phyloP scores from a whole-genome alignment of 2,888 invertebrate species.

The Apotomis betuletana region DNA sequence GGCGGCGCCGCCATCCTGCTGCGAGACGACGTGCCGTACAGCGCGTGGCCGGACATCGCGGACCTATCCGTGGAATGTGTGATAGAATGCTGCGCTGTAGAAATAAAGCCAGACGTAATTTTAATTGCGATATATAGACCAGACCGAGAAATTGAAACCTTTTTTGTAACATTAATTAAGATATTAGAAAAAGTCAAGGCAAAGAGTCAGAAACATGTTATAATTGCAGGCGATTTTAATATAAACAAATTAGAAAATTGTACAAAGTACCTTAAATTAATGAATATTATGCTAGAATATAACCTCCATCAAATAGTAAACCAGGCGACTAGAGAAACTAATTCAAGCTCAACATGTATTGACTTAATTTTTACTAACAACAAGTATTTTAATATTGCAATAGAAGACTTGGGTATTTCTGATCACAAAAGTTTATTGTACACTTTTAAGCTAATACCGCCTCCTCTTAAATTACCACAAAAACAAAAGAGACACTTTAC shows the following conservation, averaged over 20 bases:
- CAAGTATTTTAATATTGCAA: too few species aligned
- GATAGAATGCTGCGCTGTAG: conserved; percentile 6
- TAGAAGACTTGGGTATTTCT: too few species aligned
- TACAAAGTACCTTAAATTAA: conserved; percentile 6
- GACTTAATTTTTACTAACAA: too few species aligned
- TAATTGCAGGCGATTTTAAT: conserved; percentile 36
- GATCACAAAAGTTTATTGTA: too few species aligned
- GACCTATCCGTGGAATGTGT: not conserved
- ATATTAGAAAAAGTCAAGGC: conserved; percentile 6
- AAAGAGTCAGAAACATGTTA: conserved; percentile 32
- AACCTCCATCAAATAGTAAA: conserved; percentile 20
- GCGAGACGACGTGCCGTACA: not conserved
- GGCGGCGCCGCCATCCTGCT: conserved; percentile 38
- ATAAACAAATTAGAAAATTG: conserved; percentile 22
- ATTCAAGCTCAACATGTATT: too few species aligned
- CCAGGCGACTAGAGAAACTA: conserved; percentile 13
- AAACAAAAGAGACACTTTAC: too few species aligned
- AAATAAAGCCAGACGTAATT: not conserved
- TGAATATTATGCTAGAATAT: conserved; percentile 16
- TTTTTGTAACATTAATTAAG: conserved; percentile 17
- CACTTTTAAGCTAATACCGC: too few species aligned
- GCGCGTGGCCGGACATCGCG: too few species aligned
- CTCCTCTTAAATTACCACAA: too few species aligned
- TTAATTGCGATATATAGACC: not conserved
- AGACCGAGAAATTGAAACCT: not conserved